Evolutionary conservation across 2,797 vertebrate genomes (phyloP).

Genomic region (Cryptoprocta ferox): DNA sequence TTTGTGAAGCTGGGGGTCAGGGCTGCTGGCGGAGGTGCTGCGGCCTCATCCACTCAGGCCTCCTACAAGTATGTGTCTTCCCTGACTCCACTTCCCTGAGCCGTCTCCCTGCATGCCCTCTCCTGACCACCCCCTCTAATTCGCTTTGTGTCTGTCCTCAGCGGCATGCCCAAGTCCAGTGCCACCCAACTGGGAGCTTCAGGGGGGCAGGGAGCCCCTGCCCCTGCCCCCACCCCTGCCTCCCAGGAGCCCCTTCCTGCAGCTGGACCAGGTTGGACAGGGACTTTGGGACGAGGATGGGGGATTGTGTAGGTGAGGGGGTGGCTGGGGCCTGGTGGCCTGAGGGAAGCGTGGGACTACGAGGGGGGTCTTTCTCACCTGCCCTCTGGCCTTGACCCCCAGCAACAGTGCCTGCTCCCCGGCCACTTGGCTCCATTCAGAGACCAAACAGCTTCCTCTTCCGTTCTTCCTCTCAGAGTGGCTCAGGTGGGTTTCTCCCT

Average conservation of each 20-base stretch:
- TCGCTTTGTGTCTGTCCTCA: slow-evolving; percentile 85
- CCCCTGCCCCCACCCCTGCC: neutral
- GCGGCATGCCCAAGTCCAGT: slow-evolving; percentile 85
- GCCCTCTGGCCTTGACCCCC: slow-evolving; percentile 72
- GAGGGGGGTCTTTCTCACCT: neutral
- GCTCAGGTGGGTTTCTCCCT: slow-evolving; percentile 81
- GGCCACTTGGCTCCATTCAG: slow-evolving; percentile 85
- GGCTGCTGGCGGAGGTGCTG: neutral
- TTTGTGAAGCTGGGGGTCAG: slow-evolving; percentile 59
- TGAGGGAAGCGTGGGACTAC: neutral
- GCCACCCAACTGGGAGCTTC: slow-evolving; percentile 41
- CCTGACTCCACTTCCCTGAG: neutral
- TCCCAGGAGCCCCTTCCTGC: slow-evolving; percentile 38
- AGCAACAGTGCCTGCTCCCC: slow-evolving; percentile 52
- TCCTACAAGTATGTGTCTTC: slow-evolving; percentile 70
- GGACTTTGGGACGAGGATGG: neutral
- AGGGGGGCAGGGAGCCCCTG: slow-evolving; percentile 36
- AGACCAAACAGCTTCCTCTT: slow-evolving; percentile 94
- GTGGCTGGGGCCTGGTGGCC: neutral
- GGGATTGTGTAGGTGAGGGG: neutral
- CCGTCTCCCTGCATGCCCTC: neutral
- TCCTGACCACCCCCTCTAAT: neutral
- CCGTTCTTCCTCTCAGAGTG: slow-evolving; percentile 88
- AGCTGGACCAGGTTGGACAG: slow-evolving; percentile 72
- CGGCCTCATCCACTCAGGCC: neutral